phyloP scores from a whole-genome alignment of 2,888 invertebrate species.

The Euplexia lucipara region DNA sequence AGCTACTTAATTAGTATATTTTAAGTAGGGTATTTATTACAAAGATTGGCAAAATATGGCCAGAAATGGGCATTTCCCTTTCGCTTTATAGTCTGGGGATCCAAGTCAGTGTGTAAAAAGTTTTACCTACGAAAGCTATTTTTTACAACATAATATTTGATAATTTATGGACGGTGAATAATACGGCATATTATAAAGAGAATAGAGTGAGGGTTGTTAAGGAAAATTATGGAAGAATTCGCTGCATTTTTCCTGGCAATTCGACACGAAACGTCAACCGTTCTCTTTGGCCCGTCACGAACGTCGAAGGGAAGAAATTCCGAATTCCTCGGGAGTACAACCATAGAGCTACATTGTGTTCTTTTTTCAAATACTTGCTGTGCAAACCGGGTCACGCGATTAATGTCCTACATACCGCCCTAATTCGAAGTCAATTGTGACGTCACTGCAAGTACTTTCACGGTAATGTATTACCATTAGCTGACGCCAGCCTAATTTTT shows the following conservation, averaged over 20 bases:
- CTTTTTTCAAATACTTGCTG: constrained; percentile 47
- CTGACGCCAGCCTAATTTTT: constrained; percentile 52
- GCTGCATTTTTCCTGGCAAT: not conserved
- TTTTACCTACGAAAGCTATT: too few species aligned
- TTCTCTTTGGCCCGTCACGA: constrained; percentile 26
- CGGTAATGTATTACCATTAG: constrained; percentile 68
- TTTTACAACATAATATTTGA: too few species aligned
- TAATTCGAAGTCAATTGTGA: constrained; percentile 66
- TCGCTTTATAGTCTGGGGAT: too few species aligned
- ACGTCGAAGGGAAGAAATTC: constrained; percentile 8
- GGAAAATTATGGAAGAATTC: constrained; percentile 6
- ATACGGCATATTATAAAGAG: not conserved
- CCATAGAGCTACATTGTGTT: constrained; percentile 20
- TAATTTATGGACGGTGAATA: too few species aligned
- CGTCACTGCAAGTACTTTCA: constrained; percentile 66
- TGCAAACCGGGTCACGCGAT: constrained; percentile 69
- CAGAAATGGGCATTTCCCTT: too few species aligned
- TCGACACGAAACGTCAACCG: constrained; percentile 24
- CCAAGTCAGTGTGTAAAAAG: too few species aligned
- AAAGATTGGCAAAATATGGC: too few species aligned
- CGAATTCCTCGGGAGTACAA: constrained; percentile 9
- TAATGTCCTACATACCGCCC: constrained; percentile 69
- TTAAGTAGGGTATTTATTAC: too few species aligned
- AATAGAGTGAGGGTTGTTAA: not conserved
- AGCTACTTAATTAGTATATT: too few species aligned